Base-by-base conservation (phyloP, 2,113 vertebrate species). In the Lophochroa leadbeateri region DNA sequence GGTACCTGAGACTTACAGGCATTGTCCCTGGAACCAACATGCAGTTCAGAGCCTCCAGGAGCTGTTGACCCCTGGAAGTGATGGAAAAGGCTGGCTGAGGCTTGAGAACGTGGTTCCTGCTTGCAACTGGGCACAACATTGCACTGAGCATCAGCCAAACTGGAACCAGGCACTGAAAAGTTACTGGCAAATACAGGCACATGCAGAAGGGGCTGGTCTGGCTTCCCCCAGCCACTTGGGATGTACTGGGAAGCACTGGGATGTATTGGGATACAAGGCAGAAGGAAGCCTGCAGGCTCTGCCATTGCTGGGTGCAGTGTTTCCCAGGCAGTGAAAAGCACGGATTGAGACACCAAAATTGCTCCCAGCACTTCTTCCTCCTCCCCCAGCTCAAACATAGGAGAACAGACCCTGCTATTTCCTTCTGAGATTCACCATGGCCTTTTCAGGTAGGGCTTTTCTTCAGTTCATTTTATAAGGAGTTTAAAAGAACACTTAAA, bases 351-450 rank as follows among this genome's bases (percentile, higher is more conserved):
- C 10, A 14, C 17, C 10, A 37, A 0, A 52, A n/a, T 1, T 1
- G 7, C 46, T 69, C 44, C 67, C 67, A 39, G 67, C 35, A 13
- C 61, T 71, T 58, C 71, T 57, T 37, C 76, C n/a, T 65, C 41
- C 67, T 61, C 29, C 46, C 21, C 13, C 80, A 3, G 4, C 58
- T 24, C 0, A 11, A 57, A 11, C 0, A 0, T 0, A 1, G 2
- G 23, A 29, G 46, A 77, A 33, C 70, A 53, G 29, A 37, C 6
- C 35, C 55, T 3, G 1, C 63, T 81, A 19, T 46, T 96, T 75
- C 33, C 71, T 41, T 41, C 17, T 7, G 24, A 81, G 80, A 49
- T 61, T 12, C 80, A 35, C 41, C 9, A 0, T 6, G 64, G 78
- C 92, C 91, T 94, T 88, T 92, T 27, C 88, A 31, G 1, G 4